Conservation (phyloP, 1,140 invertebrate genomes). For the Lepidostoma basale region DNA sequence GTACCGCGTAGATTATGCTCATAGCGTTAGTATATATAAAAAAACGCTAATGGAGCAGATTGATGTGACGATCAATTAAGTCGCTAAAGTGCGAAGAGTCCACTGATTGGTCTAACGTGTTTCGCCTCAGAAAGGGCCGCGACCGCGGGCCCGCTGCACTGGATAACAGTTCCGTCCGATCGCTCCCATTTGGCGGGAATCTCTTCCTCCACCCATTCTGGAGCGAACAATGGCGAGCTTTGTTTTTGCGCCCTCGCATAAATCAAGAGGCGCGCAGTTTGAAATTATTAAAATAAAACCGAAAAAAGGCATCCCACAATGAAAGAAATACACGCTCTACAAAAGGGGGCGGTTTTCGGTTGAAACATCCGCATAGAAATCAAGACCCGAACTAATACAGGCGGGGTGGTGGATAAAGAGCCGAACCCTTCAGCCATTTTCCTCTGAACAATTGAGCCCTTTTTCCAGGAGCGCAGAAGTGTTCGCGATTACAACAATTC, state of each 20-base stretch:
- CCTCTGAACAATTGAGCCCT: constrained; percentile 21
- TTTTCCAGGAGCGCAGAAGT: constrained; percentile 25
- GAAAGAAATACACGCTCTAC: constrained; percentile 40
- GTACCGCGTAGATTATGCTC: too few species aligned
- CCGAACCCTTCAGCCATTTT: constrained; percentile 26
- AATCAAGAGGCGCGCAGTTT: constrained; percentile 46
- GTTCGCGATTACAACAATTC: constrained; percentile 23
- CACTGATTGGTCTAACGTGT: too few species aligned
- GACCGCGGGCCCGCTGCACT: too few species aligned
- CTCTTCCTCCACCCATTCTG: not conserved
- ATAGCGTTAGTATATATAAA: too few species aligned
- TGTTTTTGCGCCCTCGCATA: constrained; percentile 39
- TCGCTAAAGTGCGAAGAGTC: too few species aligned
- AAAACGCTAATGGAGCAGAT: too few species aligned
- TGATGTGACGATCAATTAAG: too few species aligned
- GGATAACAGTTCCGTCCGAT: constrained; percentile 18
- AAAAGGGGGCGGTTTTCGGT: constrained; percentile 37
- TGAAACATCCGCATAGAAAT: constrained; percentile 41
- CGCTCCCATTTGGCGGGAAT: constrained; percentile 16
- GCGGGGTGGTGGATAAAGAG: constrained; percentile 34
- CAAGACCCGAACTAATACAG: constrained; percentile 36
- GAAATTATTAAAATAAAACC: constrained; percentile 47
- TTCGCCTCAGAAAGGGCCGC: too few species aligned
- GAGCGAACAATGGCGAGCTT: constrained; percentile 37
- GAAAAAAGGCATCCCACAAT: constrained; percentile 39